Evolutionary conservation across 2,113 vertebrate species (phyloP).

Genomic region (Enhydra lutris): DNA sequence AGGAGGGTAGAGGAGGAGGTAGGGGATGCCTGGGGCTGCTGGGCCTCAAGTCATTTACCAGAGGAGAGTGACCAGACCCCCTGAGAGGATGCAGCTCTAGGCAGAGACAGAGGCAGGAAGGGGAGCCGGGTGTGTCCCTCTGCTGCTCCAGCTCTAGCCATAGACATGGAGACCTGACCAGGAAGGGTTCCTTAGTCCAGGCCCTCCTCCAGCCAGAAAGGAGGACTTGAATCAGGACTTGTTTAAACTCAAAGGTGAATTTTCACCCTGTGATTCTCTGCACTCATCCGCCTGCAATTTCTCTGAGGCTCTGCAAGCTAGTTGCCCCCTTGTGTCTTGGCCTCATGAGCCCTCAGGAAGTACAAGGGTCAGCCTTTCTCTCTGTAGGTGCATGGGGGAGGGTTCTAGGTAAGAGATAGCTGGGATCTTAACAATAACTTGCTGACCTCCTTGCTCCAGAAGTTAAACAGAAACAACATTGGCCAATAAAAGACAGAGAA

Average conservation of each 20-base stretch:
- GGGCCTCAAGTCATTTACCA: background rate
- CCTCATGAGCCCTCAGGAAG: background rate
- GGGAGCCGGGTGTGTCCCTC: background rate
- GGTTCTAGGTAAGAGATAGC: background rate
- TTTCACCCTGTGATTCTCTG: background rate
- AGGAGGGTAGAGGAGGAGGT: background rate
- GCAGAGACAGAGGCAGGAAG: background rate
- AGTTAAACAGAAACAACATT: background rate
- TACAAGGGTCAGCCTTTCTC: background rate
- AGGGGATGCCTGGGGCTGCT: background rate
- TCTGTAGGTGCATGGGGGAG: background rate
- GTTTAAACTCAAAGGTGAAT: background rate
- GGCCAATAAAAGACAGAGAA: background rate
- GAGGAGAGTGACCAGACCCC: background rate
- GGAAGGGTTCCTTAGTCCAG: background rate
- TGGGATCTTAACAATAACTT: background rate
- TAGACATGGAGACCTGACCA: background rate
- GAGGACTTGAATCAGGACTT: background rate
- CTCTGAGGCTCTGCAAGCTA: background rate
- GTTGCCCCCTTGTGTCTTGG: background rate
- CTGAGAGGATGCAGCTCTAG: background rate
- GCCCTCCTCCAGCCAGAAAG: accelerated
- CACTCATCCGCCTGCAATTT: background rate
- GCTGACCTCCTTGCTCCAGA: background rate
- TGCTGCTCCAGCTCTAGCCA: background rate